Conservation (phyloP, 1,140 invertebrate genomes). For the Hyles vespertilio region DNA sequence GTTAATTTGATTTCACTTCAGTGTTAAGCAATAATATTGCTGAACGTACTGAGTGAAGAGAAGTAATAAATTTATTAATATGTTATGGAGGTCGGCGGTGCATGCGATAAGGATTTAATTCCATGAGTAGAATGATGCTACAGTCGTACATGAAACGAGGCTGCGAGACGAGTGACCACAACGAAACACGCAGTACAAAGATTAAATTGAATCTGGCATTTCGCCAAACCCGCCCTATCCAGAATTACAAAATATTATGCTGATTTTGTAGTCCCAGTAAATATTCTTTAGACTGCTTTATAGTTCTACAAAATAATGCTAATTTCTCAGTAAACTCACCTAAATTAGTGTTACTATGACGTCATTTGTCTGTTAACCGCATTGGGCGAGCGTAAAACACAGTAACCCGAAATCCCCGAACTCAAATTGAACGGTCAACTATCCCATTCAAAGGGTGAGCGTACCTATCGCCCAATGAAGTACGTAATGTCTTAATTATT, state of each 20-base stretch:
- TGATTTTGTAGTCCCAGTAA: conserved; percentile 45
- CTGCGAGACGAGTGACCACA: conserved; percentile 56
- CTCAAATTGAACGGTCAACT: too few relatives aligned
- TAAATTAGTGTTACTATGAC: too few relatives aligned
- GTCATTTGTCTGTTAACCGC: too few relatives aligned
- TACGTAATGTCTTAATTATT: too few relatives aligned
- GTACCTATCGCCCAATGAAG: too few relatives aligned
- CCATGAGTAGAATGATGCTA: conserved; percentile 22
- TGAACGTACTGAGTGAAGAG: not conserved
- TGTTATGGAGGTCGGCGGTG: not conserved
- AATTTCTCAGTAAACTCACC: too few relatives aligned
- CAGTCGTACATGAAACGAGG: conserved; percentile 36
- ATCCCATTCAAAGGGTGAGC: too few relatives aligned
- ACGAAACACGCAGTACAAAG: conserved; percentile 49
- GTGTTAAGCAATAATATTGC: too few relatives aligned
- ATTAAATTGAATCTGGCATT: conserved; percentile 67
- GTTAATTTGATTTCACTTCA: too few relatives aligned
- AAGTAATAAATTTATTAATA: not conserved
- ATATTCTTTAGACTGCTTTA: conserved; percentile 1
- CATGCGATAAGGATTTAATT: conserved; percentile 38
- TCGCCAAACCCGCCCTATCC: conserved; percentile 42
- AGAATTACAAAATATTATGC: conserved; percentile 66
- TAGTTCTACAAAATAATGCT: too few relatives aligned
- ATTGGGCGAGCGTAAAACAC: too few relatives aligned
- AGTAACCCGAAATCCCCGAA: too few relatives aligned